Evolutionary conservation across 2,113 vertebrate genomes (phyloP), one percentile per base, ranked within the genome.

Genomic region (Rhizomys pruinosus): DNA sequence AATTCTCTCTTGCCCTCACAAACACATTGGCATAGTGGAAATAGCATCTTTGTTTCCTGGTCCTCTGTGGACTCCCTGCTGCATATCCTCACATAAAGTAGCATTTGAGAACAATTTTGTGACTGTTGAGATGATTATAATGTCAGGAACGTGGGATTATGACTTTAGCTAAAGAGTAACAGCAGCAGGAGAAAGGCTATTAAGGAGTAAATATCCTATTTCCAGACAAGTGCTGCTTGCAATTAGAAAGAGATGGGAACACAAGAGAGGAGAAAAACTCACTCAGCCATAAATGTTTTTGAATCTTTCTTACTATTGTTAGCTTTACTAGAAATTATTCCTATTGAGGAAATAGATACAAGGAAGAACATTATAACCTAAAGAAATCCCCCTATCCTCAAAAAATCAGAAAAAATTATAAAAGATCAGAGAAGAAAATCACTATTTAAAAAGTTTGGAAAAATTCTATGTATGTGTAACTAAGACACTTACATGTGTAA

Each of bases 61-160:
- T 87, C 44, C 37, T 93, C 34, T 52, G 39, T 44, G 29, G 80
- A 76, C 71, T 96, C 85, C 95, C 95, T 88, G 93, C 91, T 94
- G 94, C 93, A 95, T 66, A 66, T 92, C 55, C 82, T 90, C 87
- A 94, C 76, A 85, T 95, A 92, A 95, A 95, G 88, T 90, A 93
- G 88, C 92, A 94, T 97, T 97, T 96, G 94, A 92, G 93, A 93
- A 89, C 92, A 97, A 97, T 96, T 96, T n/a, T 96, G 78, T 87
- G 71, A 93, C 92, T 93, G 39, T 96, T 92, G 92, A 89, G 96
- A 96, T 93, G 95, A 96, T 97, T 94, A 93, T 90, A 96, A 95
- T 96, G 85, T 89, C 90, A 91, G 85, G 95, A 96, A 90, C 95
- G 88, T 92, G 81, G 84, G 88, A 95, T 96, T 97, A 89, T 86